Base-by-base conservation (phyloP, 2,797 vertebrate species). In the Furcifer pardalis region DNA sequence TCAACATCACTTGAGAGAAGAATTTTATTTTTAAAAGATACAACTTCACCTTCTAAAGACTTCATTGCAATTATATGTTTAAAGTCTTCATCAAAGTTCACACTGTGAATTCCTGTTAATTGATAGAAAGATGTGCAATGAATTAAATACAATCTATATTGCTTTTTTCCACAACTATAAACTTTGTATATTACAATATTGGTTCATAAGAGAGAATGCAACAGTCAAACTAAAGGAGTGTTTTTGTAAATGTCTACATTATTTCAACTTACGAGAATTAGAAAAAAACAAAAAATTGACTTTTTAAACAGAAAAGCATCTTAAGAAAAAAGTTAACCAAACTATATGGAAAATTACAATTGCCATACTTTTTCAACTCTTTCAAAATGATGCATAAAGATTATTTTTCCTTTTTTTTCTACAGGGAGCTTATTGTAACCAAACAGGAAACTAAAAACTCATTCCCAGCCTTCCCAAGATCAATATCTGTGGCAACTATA, bases 11-110 rank as follows among this genome's bases (percentile, higher is more conserved):
- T 97, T 90, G 97, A 98, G 78, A 99, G 96, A 91, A 94, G 96
- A 85, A 99, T 95, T 90, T 95, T 95, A 87, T 97, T 98, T 95
- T 96, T 97, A 86, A 99, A 96, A n/a, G 96, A 95, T 19, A 99
- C 98, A 15, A 94, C 92, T 95, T 99, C 98, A 86, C 98, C 99
- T 89, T 99, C 98, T 91, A 98, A 94, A 81, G 99, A 99, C 91
- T 97, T 98, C 97, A 99, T 99, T 83, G 98, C 97, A 79, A 96
- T 94, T 90, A 99, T 99, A 93, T 97, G 92, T 92, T 97, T 97
- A 92, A 94, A 97, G 73, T 96, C 96, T 23, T 97, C 95, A 95
- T 99, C 98, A 95, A 99, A 99, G 83, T 94, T 96, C 75, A 99
- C 99, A 89, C 97, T 98, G 95, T 97, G 97, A 95, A 99, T 99